Percentiles rank a stretch among this genome's conserved stretches.
phyloP scores from a whole-genome alignment of 2,797 vertebrate species.

The Sternotherus odoratus region DNA sequence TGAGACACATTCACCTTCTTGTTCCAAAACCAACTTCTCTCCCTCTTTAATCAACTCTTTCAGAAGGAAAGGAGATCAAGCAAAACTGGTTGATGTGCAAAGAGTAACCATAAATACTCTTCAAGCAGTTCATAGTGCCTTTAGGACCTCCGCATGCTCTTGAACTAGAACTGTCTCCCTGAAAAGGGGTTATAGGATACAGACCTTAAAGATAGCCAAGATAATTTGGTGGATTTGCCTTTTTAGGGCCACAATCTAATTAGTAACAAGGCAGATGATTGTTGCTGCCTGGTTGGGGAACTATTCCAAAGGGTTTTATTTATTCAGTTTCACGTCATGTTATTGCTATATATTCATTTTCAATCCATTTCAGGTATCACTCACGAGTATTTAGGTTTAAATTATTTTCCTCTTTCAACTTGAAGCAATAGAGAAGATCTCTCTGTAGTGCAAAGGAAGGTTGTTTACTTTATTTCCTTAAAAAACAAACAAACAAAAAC shows the following conservation, averaged over 20 bases:
- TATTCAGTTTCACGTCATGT: not conserved
- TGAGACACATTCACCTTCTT: not conserved
- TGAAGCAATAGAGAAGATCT: not conserved
- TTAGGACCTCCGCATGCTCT: not conserved
- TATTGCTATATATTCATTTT: no score
- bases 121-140: not conserved
- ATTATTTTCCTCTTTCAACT: not conserved
- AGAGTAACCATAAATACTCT: not conserved
- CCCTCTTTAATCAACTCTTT: not conserved
- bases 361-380: not conserved
- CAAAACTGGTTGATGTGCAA: not conserved
- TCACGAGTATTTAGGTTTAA: not conserved
- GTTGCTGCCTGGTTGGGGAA: not conserved
- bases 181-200: not conserved
- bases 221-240: not conserved
- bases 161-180: not conserved
- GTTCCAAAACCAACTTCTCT: not conserved
- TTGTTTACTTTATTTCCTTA: not conserved
- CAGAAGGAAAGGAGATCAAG: not conserved
- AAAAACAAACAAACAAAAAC: not conserved
- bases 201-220: not conserved
- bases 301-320: not conserved
- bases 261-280: not conserved
- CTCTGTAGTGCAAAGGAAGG: not conserved
- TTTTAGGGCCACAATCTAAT: not conserved